Evolutionary conservation across 1,140 invertebrate genomes (phyloP), one percentile per base, ranked within the genome.

Genomic region (Popillia japonica): DNA sequence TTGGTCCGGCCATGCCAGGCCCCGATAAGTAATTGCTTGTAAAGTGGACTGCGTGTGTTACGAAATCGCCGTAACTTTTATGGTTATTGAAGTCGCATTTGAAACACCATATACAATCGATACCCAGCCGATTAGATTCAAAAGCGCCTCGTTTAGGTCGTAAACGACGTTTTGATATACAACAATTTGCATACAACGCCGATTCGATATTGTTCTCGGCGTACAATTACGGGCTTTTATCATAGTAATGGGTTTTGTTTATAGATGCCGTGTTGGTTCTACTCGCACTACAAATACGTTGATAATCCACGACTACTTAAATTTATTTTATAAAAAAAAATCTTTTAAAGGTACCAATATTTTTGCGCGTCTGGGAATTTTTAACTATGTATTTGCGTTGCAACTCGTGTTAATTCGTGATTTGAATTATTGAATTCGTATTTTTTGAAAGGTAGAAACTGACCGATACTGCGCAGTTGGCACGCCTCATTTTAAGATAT

Each of bases 381-480:
- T n/a, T n/a, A 55, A 14, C 6, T 55, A n/a, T 55, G n/a, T n/a
- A n/a, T n/a, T n/a, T n/a, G 17, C 9, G 14, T n/a, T 55, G 17
- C 48, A 55, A 55, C 48, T 48, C 11, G 17, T 55, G 48, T 7
- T 17, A n/a, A 14, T 10, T n/a, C n/a, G 9, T 14, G 10, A n/a
- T 48, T n/a, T 9, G 44, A 48, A 14, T 55, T 55, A 55, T 55
- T 55, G 14, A 55, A 55, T 55, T 55, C 17, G 6, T 17, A 55
- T 17, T 55, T 55, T 55, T 55, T n/a, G 48, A 55, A 55, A 55
- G 48, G 48, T 7, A 55, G 48, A 55, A 55, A 55, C 48, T 55
- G 48, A 55, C 48, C 48, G 48, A 55, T 17, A 17, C 8, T 14
- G 42, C 14, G 14, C 14, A 55, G 14, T 34, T 7, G 48, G 48